These are phyloP conservation scores for Alca torda DNA, from an alignment of 2,797 vertebrate species.

Conservation along the genomic window DNA sequence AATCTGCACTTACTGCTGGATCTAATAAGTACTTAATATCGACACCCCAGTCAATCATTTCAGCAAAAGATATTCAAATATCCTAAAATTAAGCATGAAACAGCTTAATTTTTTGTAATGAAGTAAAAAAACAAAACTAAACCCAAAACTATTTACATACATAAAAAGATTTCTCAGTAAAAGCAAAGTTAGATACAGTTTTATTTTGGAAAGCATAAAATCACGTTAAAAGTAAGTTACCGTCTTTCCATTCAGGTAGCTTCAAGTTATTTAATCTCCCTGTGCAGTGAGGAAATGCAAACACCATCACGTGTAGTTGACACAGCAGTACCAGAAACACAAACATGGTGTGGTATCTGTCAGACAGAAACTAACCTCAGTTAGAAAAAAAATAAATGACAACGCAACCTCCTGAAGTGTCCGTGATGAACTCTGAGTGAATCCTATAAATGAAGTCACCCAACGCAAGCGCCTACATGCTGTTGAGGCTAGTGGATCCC, in stretches of 20 bases:
- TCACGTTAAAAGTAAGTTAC: slow-evolving; percentile 36
- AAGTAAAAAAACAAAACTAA: background rate
- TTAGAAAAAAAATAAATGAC: background rate
- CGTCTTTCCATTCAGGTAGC: slow-evolving; percentile 20
- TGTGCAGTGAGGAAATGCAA: slow-evolving; percentile 53
- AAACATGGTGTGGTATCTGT: slow-evolving; percentile 66
- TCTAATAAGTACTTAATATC: background rate
- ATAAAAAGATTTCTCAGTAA: background rate
- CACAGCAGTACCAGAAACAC: slow-evolving; percentile 55
- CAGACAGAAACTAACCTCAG: background rate
- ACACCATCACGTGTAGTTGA: slow-evolving; percentile 17
- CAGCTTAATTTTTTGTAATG: background rate
- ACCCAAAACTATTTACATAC: background rate
- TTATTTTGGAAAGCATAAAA: background rate
- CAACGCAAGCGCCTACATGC: slow-evolving; percentile 16
- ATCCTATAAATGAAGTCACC: background rate
- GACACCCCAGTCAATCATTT: background rate
- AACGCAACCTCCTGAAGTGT: background rate
- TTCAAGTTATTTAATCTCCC: background rate
- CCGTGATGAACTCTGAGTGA: background rate
- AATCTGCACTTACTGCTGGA: background rate
- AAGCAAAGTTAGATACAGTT: background rate
- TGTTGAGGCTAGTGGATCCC: background rate
- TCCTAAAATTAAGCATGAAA: background rate
- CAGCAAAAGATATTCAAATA: background rate